Percentiles rank a stretch among this genome's conserved stretches.
These are phyloP conservation scores for Hiodon tergisus DNA, from an alignment of 2,113 vertebrate genomes.

Conservation along the genomic window DNA sequence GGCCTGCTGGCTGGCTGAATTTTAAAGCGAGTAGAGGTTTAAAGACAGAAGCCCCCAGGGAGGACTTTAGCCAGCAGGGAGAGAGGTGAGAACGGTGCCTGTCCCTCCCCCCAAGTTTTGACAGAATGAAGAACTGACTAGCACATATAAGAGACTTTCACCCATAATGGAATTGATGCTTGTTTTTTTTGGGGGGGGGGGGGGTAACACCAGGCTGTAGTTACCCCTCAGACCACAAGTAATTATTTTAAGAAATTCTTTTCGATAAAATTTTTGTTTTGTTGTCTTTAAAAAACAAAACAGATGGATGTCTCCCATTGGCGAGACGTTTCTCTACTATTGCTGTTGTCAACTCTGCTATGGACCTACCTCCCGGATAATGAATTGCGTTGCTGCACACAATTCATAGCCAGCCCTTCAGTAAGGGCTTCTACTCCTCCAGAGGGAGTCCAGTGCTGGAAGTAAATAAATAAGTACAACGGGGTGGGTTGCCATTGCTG, in stretches of 20 bases:
- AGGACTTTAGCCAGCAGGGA: constrained; percentile 80
- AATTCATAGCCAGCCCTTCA: constrained; percentile 9
- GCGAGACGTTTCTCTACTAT: not conserved
- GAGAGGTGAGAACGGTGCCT: constrained; percentile 66
- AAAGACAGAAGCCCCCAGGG: constrained; percentile 82
- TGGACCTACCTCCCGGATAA: not conserved
- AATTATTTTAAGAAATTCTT: not conserved
- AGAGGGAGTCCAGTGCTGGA: constrained; percentile 17
- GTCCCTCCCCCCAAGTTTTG: constrained; percentile 20
- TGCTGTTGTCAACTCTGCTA: not conserved
- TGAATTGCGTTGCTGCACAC: not conserved
- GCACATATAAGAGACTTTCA: constrained; percentile 46
- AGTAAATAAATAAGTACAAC: constrained; percentile 38
- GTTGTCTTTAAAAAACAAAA: not conserved
- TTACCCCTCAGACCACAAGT: constrained; percentile 23
- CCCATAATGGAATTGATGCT: constrained; percentile 40
- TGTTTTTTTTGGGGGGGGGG: not conserved
- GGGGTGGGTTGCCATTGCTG: constrained; percentile 50
- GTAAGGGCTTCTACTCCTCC: constrained; percentile 17
- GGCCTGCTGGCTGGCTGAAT: constrained; percentile 96
- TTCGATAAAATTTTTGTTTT: not conserved
- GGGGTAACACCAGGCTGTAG: constrained; percentile 32
- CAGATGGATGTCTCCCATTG: not conserved
- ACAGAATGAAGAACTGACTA: constrained; percentile 39
- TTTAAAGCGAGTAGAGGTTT: constrained; percentile 93